Evolutionary conservation across 2,113 vertebrate genomes (phyloP).

Genomic region (Neodon shergylaensis): DNA sequence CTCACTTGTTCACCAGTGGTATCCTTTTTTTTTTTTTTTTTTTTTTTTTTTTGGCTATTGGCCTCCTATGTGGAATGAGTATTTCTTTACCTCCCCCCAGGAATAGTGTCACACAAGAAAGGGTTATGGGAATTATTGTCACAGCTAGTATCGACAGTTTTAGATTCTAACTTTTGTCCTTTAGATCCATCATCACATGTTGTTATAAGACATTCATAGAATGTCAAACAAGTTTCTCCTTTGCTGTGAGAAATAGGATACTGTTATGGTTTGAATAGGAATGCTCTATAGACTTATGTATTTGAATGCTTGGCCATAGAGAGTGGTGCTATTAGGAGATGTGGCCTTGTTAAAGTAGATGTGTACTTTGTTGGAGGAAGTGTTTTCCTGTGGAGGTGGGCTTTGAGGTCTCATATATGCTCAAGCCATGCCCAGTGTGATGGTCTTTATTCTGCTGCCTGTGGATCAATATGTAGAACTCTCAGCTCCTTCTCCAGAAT

Average conservation of each 20-base stretch:
- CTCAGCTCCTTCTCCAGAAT: not conserved
- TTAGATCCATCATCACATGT: not conserved
- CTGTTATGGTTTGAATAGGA: not conserved
- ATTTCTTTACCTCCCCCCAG: not conserved
- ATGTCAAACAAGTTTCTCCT: not conserved
- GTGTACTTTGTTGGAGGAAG: not conserved
- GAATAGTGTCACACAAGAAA: not conserved
- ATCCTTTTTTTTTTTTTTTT: not conserved
- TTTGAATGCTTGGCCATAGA: not conserved
- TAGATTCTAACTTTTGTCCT: not conserved
- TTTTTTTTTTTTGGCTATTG: not conserved
- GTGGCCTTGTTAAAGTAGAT: not conserved
- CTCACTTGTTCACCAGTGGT: not conserved
- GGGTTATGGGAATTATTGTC: not conserved
- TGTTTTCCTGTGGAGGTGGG: not conserved
- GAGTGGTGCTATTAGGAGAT: not conserved
- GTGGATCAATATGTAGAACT: not conserved
- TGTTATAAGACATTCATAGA: not conserved
- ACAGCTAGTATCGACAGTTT: not conserved
- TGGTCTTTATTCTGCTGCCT: not conserved
- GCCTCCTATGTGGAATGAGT: not conserved
- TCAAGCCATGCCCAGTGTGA: not conserved
- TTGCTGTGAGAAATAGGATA: not conserved
- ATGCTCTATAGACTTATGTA: not conserved
- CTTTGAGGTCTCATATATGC: not conserved